A percentile compares a stretch with the other conserved stretches of the same genome.
These are phyloP conservation scores for Passer domesticus DNA, from an alignment of 2,113 vertebrate genomes.

Conservation along the genomic window DNA sequence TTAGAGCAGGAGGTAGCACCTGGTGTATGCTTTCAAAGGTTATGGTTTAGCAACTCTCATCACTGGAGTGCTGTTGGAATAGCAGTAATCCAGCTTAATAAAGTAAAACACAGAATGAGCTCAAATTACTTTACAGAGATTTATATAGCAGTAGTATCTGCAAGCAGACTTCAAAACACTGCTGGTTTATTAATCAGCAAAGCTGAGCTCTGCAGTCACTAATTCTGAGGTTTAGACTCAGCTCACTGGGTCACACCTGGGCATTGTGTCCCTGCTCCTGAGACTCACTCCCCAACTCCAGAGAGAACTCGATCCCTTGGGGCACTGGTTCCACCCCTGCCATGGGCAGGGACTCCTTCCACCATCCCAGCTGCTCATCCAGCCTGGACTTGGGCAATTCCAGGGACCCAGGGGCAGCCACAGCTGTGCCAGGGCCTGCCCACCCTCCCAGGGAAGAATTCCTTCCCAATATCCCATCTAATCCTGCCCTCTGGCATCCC, in stretches of 20 bases:
- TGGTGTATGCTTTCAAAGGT: constrained; percentile 1
- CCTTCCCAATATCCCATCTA: background rate
- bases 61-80: background rate
- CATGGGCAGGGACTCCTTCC: background rate
- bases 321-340: background rate
- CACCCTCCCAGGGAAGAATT: background rate
- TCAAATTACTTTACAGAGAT: background rate
- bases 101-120: background rate
- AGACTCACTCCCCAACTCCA: background rate
- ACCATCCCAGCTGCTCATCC: background rate
- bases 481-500: background rate
- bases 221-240: background rate
- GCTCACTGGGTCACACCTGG: background rate
- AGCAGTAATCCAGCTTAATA: background rate
- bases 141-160: background rate
- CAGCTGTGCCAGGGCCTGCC: background rate
- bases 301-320: background rate
- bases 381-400: background rate
- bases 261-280: rapidly evolving
- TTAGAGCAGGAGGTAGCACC: background rate
- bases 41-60: background rate
- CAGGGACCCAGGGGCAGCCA: background rate
- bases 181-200: background rate
- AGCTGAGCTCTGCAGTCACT: background rate
- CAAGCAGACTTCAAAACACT: background rate